Evolutionary conservation across 2,888 invertebrate species (phyloP), one percentile per base, ranked within the genome.

Genomic region (Philopedon plagiatum): DNA sequence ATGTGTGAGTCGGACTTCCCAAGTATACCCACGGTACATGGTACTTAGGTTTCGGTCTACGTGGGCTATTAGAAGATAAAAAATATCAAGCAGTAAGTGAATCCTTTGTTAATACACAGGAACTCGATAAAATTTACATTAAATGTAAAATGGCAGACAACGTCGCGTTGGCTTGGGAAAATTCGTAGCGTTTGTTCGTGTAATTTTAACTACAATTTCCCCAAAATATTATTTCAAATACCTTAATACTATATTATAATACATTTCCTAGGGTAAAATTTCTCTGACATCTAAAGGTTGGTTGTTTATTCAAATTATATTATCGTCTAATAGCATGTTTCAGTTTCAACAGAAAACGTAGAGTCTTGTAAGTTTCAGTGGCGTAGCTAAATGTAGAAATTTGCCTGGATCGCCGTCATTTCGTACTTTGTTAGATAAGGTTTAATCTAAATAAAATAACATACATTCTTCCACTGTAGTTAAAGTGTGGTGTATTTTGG

Each of bases 81-180:
- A n/a, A n/a, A n/a, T n/a, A n/a, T n/a, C 39, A 21, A 9, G 46
- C 3, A 21, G 46, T 21, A 23, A 46, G 23, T 23, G 23, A 46
- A 46, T 46, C 46, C 11, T 46, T 21, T 46, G 9, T 19, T 46
- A 23, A 46, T 46, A 19, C 23, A 46, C 23, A 23, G 46, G 21
- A 46, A 46, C 23, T 46, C 46, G 23, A 46, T 46, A 23, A 9
- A 21, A 46, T 23, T 39, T 46, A n/a, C 23, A 21, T 46, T 23
- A 23, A 23, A 23, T 21, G 21, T 23, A 19, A 23, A 21, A 46
- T 11, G 34, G 23, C 21, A 46, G 23, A 21, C 21, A 23, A 21
- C 46, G 46, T 46, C 46, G 23, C 46, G 46, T 46, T n/a, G 21
- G 21, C 46, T 46, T 21, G 5, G 11, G n/a, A 23, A 46, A 46